phyloP scores from a whole-genome alignment of 2,113 vertebrate genomes.

The Thalassoma bifasciatum region DNA sequence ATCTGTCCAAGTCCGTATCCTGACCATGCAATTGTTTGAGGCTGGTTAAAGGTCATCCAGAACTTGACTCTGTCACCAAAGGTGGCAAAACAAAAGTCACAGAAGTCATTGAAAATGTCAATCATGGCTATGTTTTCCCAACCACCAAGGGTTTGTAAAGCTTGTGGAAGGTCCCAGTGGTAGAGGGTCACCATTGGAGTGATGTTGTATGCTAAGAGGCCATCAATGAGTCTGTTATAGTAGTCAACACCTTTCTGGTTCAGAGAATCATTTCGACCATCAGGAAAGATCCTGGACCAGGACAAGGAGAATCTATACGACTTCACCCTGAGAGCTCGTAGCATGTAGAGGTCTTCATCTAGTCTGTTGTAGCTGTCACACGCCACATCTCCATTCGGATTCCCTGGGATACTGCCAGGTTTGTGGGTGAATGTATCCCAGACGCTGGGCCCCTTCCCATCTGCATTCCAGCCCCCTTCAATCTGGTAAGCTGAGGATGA shows the following conservation, averaged over 20 bases:
- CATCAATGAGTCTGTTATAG: constrained; percentile 90
- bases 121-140: constrained; percentile 87
- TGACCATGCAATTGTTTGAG: constrained; percentile 81
- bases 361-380: constrained; percentile 92
- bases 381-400: constrained; percentile 86
- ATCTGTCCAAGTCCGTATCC: constrained; percentile 86
- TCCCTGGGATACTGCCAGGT: constrained; percentile 80
- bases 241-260: constrained; percentile 89
- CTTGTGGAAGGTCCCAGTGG: constrained; percentile 95
- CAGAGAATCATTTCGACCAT: constrained; percentile 82
- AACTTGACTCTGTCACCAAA: constrained; percentile 96
- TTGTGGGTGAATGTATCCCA: constrained; percentile 93
- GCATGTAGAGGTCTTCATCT: constrained; percentile 90
- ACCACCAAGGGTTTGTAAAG: constrained; percentile 88
- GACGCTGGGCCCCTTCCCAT: constrained; percentile 92
- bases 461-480: constrained; percentile 93
- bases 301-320: constrained; percentile 93
- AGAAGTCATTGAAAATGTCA: constrained; percentile 88
- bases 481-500: constrained; percentile 93
- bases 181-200: constrained; percentile 91
- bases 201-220: constrained; percentile 85
- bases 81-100: constrained; percentile 91
- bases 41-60: constrained; percentile 94
- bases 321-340: constrained; percentile 88
- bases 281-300: constrained; percentile 95